phyloP scores from a whole-genome alignment of 2,113 vertebrate species.

The Castor canadensis region DNA sequence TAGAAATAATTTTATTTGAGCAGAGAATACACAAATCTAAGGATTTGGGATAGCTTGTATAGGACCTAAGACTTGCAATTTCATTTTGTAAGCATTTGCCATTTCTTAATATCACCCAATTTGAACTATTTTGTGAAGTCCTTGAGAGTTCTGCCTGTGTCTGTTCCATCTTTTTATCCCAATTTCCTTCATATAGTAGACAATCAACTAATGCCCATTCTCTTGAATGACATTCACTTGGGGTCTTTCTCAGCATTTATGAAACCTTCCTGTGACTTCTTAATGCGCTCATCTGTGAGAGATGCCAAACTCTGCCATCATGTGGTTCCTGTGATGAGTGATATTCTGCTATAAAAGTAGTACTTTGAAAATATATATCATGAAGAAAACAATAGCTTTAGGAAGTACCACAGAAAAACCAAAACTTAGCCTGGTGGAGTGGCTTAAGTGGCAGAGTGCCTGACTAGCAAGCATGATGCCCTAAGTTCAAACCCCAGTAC shows the following conservation, averaged over 20 bases:
- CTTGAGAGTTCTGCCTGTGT: background rate
- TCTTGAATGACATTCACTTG: background rate
- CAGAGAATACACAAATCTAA: background rate
- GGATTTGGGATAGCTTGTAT: background rate
- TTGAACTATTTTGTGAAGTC: background rate
- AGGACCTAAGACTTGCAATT: background rate
- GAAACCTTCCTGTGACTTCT: background rate
- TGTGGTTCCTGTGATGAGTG: background rate
- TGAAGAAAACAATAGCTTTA: background rate
- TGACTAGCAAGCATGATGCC: too few species aligned
- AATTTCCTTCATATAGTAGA: background rate
- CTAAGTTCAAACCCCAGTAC: too few species aligned
- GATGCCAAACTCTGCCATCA: background rate
- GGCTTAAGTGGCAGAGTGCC: too few species aligned
- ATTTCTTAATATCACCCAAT: slow-evolving; percentile 37
- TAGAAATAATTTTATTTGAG: slow-evolving; percentile 49
- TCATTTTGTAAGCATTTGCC: background rate
- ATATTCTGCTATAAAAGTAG: background rate
- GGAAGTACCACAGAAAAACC: background rate
- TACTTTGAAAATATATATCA: background rate
- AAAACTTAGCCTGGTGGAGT: too few species aligned
- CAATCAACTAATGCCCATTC: background rate
- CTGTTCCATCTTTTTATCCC: background rate
- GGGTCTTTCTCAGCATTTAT: background rate
- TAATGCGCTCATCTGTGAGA: background rate